Percentiles rank a stretch among this genome's conserved stretches.
phyloP scores from a whole-genome alignment of 2,797 vertebrate species.

The Valencia hispanica region DNA sequence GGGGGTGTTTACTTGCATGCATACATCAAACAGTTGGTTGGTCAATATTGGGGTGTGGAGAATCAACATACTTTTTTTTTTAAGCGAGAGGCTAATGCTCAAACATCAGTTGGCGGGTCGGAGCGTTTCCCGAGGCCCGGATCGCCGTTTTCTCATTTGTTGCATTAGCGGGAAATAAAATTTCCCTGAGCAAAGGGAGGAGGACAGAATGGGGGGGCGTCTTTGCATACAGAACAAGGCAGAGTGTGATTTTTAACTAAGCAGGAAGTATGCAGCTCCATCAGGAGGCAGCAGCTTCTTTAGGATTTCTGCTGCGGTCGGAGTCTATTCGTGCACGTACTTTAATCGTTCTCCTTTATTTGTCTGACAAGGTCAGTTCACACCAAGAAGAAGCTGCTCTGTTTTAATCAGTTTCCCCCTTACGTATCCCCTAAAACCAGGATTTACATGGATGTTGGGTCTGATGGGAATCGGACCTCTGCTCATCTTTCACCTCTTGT shows the following conservation, averaged over 20 bases:
- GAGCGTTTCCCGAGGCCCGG: conserved; percentile 70
- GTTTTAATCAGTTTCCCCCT: neutral
- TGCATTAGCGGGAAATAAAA: conserved; percentile 73
- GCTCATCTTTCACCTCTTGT: conserved; percentile 3
- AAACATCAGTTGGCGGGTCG: conserved; percentile 68
- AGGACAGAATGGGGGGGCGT: conserved; percentile 42
- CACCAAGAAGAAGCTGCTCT: conserved; percentile 3
- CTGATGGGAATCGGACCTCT: no score
- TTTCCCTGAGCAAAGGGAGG: conserved; percentile 62
- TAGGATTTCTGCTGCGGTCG: conserved; percentile 14
- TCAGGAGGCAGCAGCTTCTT: conserved; percentile 59
- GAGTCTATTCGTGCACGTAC: neutral
- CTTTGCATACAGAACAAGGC: conserved; percentile 76
- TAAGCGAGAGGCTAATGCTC: conserved; percentile 88
- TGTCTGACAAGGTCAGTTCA: neutral
- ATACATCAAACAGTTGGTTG: conserved; percentile 95
- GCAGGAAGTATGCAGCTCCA: conserved; percentile 50
- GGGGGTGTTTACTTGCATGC: conserved; percentile 68
- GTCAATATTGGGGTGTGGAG: conserved; percentile 94
- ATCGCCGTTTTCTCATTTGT: conserved; percentile 80
- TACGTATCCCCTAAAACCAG: no score
- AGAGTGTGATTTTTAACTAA: conserved; percentile 56
- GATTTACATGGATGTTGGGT: no score
- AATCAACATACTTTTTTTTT: conserved; percentile 91
- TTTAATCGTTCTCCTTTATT: neutral